Base-by-base conservation (phyloP, 2,888 invertebrate species). In the Melolontha melolontha region DNA sequence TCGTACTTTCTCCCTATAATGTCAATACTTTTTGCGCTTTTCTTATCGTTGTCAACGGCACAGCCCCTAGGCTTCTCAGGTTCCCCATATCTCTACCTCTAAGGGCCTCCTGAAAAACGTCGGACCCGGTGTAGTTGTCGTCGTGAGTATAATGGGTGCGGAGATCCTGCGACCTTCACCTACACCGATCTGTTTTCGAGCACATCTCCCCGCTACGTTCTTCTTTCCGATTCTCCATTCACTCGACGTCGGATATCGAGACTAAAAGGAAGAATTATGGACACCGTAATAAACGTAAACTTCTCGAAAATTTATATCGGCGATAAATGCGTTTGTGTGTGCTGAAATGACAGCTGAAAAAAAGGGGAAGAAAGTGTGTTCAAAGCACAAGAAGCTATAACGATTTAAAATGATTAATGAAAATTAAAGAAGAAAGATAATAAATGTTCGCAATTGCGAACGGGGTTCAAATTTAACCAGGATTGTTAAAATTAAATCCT, bases 231-330 rank as follows among this genome's bases (percentile, higher is more conserved):
- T 62, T 62, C 59, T 17, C 59, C 47, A 62, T 62, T 62, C 59
- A 62, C 47, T 62, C 42, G 34, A 62, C 49, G 59, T 62, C 59
- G 59, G 47, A 62, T 62, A 62, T 62, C 49, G 47, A 62, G 59
- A 47, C 59, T 47, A 62, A 49, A 62, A 47, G 47, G 34, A 16
- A 47, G 59, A 62, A 34, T 62, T 62, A 62, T 62, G 59, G 59
- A 62, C 47, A 34, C 49, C 16, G 59, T 62, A 59, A 59, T 59
- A 59, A 59, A 59, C 59, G 59, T 59, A 62, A 62, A 62, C 59
- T 62, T 44, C 47, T 62, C 47, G 59, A 62, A 49, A 62, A 62
- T 62, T 47, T 62, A 62, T 62, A 16, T 16, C 12, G 34, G 47
- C 22, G 59, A 47, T 62, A 62, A 62, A 62, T 62, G 59, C 14